Base-by-base conservation (phyloP, 2,797 vertebrate species). In the Chiloscyllium punctatum region DNA sequence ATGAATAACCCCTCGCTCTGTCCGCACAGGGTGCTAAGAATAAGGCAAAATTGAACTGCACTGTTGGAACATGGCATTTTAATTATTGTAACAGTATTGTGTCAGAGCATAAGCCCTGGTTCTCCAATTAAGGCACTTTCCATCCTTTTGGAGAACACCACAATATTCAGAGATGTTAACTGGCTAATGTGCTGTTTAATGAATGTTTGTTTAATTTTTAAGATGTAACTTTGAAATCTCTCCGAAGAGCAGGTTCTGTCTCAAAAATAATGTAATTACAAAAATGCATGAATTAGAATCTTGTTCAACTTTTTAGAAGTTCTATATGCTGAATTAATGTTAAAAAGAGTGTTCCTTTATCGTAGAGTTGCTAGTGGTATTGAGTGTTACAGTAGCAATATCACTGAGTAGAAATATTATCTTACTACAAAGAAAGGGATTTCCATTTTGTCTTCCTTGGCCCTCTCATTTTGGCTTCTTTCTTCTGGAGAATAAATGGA, bases 231-330 rank as follows among this genome's bases (percentile, higher is more conserved):
- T 23, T 42, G 37, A 92, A 92, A 37, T 37, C 37, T 57, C 30
- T 90, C 87, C 18, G 27, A 77, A 94, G 74, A 95, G 48, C 42
- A 51, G 94, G 37, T 23, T 33, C 71, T 57, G 69, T 74, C 48
- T 95, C 68, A 33, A 74, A 94, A 94, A 77, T 33, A 95, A 71
- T 71, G 92, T 95, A 77, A 95, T 77, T n/a, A 33, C 42, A 8
- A 51, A 77, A 66, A 91, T 91, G 88, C 88, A 91, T 91, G 88
- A 91, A 91, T 33, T 57, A 91, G 88, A 91, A 69, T 69, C 92
- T 71, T 94, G 69, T 72, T 51, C 94, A 77, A 33, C 37, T 62
- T 84, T 69, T 21, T 23, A n/a, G 4, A 53, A 30, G 21, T 74
- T 95, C 69, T 51, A 74, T 51, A 27, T 77, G 27, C 69, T 74